Evolutionary conservation across 2,113 vertebrate genomes (phyloP).

Genomic region (Tor tambroides): DNA sequence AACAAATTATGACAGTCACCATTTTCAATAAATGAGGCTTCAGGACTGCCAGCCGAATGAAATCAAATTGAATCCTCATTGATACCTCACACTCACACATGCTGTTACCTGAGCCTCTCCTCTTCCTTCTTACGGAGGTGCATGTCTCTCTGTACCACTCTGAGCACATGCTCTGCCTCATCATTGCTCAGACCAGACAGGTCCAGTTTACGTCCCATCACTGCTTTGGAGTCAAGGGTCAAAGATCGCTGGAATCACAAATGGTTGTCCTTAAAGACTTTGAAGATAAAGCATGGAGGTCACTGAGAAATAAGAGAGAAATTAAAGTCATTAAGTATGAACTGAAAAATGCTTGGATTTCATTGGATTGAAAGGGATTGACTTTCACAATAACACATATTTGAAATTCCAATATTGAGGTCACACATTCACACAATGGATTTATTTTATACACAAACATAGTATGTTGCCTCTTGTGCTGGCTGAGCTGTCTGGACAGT

Average conservation of each 20-base stretch:
- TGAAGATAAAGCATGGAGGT: neutral
- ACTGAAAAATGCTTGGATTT: neutral
- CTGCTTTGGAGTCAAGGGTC: slow-evolving; percentile 41
- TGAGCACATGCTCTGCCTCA: slow-evolving; percentile 93
- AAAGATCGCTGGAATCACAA: neutral
- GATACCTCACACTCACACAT: neutral
- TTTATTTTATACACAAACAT: neutral
- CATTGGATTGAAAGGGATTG: neutral
- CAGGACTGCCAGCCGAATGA: neutral
- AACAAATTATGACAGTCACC: neutral
- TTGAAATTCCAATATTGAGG: neutral
- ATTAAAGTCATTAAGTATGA: neutral
- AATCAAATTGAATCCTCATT: neutral
- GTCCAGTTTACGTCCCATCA: slow-evolving; percentile 95
- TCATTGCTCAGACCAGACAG: slow-evolving; percentile 91
- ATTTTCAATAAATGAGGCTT: neutral
- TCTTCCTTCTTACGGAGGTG: slow-evolving; percentile 93
- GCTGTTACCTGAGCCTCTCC: slow-evolving; percentile 85
- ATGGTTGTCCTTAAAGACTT: neutral
- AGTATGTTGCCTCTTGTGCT: too few relatives aligned
- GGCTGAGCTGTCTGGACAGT: neutral
- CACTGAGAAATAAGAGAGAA: slow-evolving; percentile 12
- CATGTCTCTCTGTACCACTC: slow-evolving; percentile 95
- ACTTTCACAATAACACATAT: neutral
- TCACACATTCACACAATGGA: neutral